These are phyloP conservation scores for Mercenaria mercenaria DNA, from an alignment of 1,140 invertebrate genomes.

Conservation along the genomic window DNA sequence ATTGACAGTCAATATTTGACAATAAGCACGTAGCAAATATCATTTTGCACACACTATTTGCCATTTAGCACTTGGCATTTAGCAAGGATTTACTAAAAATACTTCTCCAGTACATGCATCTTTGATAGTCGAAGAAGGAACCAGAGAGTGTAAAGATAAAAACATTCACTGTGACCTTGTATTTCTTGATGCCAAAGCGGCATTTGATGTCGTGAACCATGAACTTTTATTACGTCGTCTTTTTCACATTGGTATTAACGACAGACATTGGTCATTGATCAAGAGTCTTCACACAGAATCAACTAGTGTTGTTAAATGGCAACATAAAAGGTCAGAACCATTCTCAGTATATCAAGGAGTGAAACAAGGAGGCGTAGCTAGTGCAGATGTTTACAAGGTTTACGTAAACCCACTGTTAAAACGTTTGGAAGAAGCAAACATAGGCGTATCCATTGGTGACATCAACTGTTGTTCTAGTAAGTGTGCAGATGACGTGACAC, in stretches of 20 bases:
- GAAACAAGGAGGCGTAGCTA: not conserved
- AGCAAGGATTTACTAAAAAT: constrained; percentile 40
- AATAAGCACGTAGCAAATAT: no score
- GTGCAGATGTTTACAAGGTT: not conserved
- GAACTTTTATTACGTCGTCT: no score
- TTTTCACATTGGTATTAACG: no score
- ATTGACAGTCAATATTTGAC: no score
- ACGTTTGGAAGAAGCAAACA: no score
- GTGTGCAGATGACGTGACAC: not conserved
- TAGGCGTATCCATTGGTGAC: not conserved
- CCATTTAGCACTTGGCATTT: no score
- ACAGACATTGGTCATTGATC: no score
- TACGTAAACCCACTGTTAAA: no score
- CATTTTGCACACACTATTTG: no score
- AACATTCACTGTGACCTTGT: not conserved
- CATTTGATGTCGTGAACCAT: no score
- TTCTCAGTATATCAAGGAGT: not conserved
- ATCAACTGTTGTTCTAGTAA: not conserved
- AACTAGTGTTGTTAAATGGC: no score
- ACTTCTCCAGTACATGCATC: constrained; percentile 15
- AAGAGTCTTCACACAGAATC: not conserved
- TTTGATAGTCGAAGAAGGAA: constrained; percentile 25
- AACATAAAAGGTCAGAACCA: no score
- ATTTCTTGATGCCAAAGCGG: not conserved
- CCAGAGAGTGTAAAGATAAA: constrained; percentile 24